These are phyloP conservation scores for Acanthiza pusilla DNA, from an alignment of 2,797 vertebrate species.

Conservation along the genomic window DNA sequence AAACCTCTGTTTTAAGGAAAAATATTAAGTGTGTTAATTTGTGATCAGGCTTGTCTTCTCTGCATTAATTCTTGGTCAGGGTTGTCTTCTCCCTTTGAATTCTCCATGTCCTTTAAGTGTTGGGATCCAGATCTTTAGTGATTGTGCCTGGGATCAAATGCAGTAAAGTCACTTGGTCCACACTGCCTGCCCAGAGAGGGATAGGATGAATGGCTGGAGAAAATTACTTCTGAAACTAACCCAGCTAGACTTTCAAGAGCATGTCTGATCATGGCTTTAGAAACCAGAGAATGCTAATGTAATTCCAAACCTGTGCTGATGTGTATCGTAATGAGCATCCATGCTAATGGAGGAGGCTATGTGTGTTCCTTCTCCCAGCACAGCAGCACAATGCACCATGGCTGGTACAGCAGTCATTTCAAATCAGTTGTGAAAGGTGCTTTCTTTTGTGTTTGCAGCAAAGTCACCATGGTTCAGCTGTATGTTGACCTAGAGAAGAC, in stretches of 20 bases:
- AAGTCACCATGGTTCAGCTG: background rate
- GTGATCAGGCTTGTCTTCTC: background rate
- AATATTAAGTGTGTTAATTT: background rate
- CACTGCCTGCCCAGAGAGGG: background rate
- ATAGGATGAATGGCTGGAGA: background rate
- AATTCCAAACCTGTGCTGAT: background rate
- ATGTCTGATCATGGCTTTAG: background rate
- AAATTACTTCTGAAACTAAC: background rate
- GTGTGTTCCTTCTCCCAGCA: background rate
- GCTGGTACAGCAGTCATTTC: background rate
- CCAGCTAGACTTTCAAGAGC: background rate
- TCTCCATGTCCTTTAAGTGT: background rate
- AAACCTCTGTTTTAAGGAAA: background rate
- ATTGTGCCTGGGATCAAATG: background rate
- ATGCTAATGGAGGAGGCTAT: background rate
- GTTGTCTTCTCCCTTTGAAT: background rate
- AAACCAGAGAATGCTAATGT: background rate
- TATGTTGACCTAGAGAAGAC: background rate
- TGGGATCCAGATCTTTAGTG: background rate
- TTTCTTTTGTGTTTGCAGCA: background rate
- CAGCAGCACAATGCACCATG: fast-evolving
- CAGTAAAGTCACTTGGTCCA: background rate
- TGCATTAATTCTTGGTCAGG: background rate
- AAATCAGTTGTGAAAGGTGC: background rate
- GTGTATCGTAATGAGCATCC: background rate